A percentile compares a stretch with the other conserved stretches of the same genome.
Evolutionary conservation across 1,140 invertebrate genomes (phyloP).

Genomic region (Bursaphelenchus mucronatus): DNA sequence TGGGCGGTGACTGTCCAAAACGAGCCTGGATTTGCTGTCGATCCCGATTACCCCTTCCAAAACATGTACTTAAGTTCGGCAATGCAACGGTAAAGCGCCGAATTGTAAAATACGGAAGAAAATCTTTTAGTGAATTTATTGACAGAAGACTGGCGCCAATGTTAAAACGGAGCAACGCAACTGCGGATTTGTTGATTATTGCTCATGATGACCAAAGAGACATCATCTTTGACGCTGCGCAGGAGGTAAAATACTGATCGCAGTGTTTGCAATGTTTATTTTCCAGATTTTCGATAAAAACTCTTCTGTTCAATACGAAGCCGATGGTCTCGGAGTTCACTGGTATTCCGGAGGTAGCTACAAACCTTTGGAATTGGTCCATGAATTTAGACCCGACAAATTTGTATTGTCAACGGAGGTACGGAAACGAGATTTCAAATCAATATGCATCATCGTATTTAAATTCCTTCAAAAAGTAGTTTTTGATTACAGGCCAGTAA

Average conservation of each 20-base stretch:
- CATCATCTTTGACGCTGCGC: conserved; percentile 18
- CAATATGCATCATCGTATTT: no score
- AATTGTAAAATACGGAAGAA: conserved; percentile 42
- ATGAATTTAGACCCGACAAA: conserved; percentile 30
- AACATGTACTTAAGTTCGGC: conserved; percentile 66
- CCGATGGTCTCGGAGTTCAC: neutral
- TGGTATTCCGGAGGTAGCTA: conserved; percentile 23
- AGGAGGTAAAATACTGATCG: conserved; percentile 18
- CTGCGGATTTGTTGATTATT: conserved; percentile 24
- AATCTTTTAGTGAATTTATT: conserved; percentile 30
- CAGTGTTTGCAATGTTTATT: neutral
- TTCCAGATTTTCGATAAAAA: neutral
- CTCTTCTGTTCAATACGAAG: neutral
- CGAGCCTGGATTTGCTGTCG: conserved; percentile 8
- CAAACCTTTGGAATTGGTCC: conserved; percentile 18
- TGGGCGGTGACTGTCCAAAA: conserved; percentile 13
- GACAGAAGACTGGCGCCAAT: conserved; percentile 11
- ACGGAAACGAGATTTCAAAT: neutral
- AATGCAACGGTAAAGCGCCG: conserved; percentile 48
- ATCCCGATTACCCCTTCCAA: conserved; percentile 64
- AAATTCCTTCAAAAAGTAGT: no score
- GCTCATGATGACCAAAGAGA: conserved; percentile 12
- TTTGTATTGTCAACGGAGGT: conserved; percentile 42
- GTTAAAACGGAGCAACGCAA: conserved; percentile 4
- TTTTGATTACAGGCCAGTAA: no score